A percentile compares a stretch with the other conserved stretches of the same genome.
These are phyloP conservation scores for Vipera ursinii DNA, from an alignment of 2,797 vertebrate species.

Conservation along the genomic window DNA sequence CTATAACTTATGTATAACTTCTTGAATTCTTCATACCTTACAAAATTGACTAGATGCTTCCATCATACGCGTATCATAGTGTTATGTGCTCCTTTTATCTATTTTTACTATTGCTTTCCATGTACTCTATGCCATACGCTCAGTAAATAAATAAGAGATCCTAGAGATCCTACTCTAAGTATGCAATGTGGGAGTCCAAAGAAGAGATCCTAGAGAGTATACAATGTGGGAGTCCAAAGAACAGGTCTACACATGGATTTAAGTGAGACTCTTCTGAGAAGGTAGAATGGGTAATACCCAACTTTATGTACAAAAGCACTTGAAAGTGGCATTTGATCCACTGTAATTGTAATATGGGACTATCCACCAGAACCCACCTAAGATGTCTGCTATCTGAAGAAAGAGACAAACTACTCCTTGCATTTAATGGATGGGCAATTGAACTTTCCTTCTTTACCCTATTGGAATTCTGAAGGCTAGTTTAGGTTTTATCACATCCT, in stretches of 20 bases:
- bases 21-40: no score
- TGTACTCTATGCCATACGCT: no score
- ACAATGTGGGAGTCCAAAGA: not conserved
- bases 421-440: not conserved
- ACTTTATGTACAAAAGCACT: not conserved
- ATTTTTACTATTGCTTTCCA: no score
- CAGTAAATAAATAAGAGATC: no score
- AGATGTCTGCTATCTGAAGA: not conserved
- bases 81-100: no score
- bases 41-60: no score
- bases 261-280: not conserved
- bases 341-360: not conserved
- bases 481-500: not conserved
- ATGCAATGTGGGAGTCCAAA: not conserved
- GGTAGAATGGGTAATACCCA: not conserved
- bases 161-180: not conserved
- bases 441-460: not conserved
- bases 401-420: not conserved
- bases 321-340: not conserved
- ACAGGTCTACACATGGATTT: not conserved
- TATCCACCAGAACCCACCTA: not conserved
- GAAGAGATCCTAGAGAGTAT: not conserved
- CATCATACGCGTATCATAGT: no score
- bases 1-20: no score
- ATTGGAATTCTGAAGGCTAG: not conserved